These are phyloP conservation scores for Aythya fuligula DNA, from an alignment of 2,797 vertebrate species.

Conservation along the genomic window DNA sequence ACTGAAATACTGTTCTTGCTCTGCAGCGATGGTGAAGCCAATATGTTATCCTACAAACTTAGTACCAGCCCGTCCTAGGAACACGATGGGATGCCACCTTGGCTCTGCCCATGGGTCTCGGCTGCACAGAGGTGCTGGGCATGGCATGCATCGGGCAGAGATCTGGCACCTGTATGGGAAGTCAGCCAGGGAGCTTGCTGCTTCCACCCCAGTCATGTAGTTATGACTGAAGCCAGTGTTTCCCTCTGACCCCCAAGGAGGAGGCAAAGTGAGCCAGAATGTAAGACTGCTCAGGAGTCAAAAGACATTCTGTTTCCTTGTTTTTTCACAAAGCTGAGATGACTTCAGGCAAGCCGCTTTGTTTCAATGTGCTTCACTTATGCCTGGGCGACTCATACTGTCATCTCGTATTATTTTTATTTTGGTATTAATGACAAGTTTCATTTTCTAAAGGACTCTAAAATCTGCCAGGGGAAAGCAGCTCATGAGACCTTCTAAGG, in stretches of 20 bases:
- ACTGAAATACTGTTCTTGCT: neutral
- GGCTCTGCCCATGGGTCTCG: fast-evolving
- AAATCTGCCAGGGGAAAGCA: neutral
- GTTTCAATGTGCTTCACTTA: neutral
- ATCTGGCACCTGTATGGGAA: neutral
- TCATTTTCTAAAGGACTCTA: neutral
- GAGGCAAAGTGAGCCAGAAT: neutral
- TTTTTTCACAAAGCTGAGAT: neutral
- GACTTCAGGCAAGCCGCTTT: neutral
- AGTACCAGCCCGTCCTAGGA: neutral
- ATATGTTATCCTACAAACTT: neutral
- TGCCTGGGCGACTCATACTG: fast-evolving
- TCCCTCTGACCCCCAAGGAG: neutral
- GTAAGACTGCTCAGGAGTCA: neutral
- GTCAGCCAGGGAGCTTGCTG: neutral
- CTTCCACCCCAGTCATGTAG: neutral
- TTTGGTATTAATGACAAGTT: neutral
- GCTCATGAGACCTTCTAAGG: neutral
- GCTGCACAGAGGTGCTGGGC: neutral
- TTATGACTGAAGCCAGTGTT: neutral
- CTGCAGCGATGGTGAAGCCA: neutral
- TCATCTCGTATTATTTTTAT: neutral
- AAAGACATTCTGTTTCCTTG: constrained; percentile 45
- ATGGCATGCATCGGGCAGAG: neutral
- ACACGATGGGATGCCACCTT: neutral